Base-by-base conservation (phyloP, 2,888 invertebrate genomes). In the Hirtodrosophila alboralis region DNA sequence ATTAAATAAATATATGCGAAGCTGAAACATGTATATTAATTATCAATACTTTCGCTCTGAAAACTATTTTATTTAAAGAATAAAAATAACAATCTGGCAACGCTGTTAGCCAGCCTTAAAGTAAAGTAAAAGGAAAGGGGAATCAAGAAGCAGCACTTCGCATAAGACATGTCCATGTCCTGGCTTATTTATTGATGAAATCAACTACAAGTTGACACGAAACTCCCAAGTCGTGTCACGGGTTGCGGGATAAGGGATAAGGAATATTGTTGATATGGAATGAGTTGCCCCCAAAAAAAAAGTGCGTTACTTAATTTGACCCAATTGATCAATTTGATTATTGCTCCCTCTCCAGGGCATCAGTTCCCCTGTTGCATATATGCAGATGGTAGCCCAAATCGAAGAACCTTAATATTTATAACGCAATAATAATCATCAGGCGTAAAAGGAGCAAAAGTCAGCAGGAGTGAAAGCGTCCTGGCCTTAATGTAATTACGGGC, bases 261-360 rank as follows among this genome's bases (percentile, higher is more conserved):
- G n/a, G 14, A 10, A 33, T 1, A 33, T 6, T 36, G n/a, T 47
- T 6, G 31, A 10, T 23, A 9, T 21, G 16, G 16, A 38, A 5
- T 16, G 16, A 23, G 26, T 7, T 2, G 23, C 2, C 8, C 7
- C 8, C 23, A 23, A 23, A 23, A 75, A 76, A 23, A 23, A 23
- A 75, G 79, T 53, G 54, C 27, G n/a, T 56, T 31, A 57, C 69
- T 69, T 86, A 83, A 86, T 85, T 75, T 78, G 64, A 70, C 86
- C 84, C 83, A 78, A 86, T 75, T 78, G 83, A 83, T 75, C 87
- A 86, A 83, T 83, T 86, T 63, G 23, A 38, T 43, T 21, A 8
- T 12, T 23, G 60, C 27, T 26, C 12, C 45, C 9, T 5, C 18
- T 5, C 18, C 3, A 18, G 18, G 4, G 5, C 18, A 4, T 18